These are phyloP conservation scores for Gambusia holbrooki DNA, from an alignment of 2,113 vertebrate species.

Conservation along the genomic window DNA sequence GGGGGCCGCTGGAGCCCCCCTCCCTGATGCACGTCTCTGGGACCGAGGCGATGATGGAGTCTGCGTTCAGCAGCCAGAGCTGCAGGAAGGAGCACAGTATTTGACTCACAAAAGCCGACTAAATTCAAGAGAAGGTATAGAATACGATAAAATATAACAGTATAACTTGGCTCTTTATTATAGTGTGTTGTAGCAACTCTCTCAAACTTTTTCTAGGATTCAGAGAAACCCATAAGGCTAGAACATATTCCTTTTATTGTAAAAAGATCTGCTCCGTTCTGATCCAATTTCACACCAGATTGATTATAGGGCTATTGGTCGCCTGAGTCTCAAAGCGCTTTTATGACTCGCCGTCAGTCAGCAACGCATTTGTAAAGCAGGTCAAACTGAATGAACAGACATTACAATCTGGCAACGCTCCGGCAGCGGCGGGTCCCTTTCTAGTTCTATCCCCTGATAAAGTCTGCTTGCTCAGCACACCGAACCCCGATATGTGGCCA, in stretches of 20 bases:
- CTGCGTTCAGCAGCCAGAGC: conserved; percentile 95
- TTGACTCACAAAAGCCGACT: not conserved
- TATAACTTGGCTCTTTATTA: not conserved
- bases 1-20: conserved; percentile 56
- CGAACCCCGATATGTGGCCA: not conserved
- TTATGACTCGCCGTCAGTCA: conserved; percentile 1
- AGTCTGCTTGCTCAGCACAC: not conserved
- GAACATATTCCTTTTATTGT: not conserved
- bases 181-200: not conserved
- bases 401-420: not conserved
- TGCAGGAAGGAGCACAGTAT: conserved; percentile 68
- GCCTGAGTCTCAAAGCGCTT: not conserved
- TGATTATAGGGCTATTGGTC: conserved; percentile 21
- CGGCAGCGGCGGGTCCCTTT: not conserved
- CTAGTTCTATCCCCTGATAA: not conserved
- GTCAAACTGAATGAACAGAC: not conserved
- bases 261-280: conserved; percentile 9
- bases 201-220: not conserved
- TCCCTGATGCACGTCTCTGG: conserved; percentile 54
- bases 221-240: not conserved
- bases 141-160: too few relatives aligned
- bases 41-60: conserved; percentile 87
- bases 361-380: conserved; percentile 1
- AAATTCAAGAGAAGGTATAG: not conserved
- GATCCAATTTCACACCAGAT: conserved; percentile 31